phyloP scores from a whole-genome alignment of 2,113 vertebrate genomes.

The Columba livia region DNA sequence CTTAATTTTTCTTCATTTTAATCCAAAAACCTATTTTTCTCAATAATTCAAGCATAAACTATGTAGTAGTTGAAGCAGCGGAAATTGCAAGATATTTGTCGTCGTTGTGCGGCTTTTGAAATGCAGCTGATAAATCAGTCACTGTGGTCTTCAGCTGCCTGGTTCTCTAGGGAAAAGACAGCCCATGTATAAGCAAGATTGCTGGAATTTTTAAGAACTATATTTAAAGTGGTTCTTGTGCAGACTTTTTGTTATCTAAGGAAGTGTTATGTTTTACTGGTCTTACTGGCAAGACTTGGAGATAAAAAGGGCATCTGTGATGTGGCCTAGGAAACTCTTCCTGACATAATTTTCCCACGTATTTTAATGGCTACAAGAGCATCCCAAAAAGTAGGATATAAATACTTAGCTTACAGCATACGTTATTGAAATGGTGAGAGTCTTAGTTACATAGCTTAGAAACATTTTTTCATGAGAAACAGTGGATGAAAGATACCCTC shows the following conservation, averaged over 20 bases:
- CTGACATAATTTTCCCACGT: constrained; percentile 78
- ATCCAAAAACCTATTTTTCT: constrained; percentile 88
- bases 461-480: constrained; percentile 38
- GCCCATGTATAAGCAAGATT: constrained; percentile 48
- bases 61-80: constrained; percentile 76
- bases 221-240: constrained; percentile 69
- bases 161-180: constrained; percentile 71
- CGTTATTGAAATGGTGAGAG: not conserved
- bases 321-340: constrained; percentile 66
- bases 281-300: constrained; percentile 72
- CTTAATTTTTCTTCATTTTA: constrained; percentile 99
- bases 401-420: not conserved
- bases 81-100: constrained; percentile 82
- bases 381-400: not conserved
- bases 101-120: constrained; percentile 75
- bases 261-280: constrained; percentile 80
- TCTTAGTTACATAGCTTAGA: constrained; percentile 41
- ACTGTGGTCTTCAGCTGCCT: constrained; percentile 63
- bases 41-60: constrained; percentile 89
- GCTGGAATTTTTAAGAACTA: constrained; percentile 72
- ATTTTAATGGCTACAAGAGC: constrained; percentile 73
- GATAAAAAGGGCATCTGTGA: constrained; percentile 76
- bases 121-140: constrained; percentile 81
- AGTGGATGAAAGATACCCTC: not conserved
- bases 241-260: constrained; percentile 74